These are phyloP conservation scores for Pygoscelis adeliae DNA, from an alignment of 2,113 vertebrate species.

Conservation along the genomic window DNA sequence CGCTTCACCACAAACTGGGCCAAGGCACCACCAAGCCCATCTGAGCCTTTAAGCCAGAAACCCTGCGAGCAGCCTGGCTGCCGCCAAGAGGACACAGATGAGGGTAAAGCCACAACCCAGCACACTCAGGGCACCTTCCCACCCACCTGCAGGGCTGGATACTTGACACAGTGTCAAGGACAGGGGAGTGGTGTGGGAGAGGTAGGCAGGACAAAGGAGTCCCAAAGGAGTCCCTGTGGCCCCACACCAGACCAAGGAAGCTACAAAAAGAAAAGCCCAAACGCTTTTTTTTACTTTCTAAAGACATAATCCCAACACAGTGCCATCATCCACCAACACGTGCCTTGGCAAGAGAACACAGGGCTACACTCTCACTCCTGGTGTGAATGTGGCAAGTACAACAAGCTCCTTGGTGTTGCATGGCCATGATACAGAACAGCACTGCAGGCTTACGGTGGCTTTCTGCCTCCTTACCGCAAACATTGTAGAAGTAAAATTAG, in stretches of 20 bases:
- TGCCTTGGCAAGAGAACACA: background rate
- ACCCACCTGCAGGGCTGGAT: background rate
- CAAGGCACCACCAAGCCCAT: background rate
- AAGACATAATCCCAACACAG: background rate
- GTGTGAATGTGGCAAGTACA: background rate
- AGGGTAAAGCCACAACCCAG: background rate
- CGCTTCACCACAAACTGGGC: background rate
- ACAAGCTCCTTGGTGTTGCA: background rate
- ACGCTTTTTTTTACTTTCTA: background rate
- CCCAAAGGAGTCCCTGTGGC: background rate
- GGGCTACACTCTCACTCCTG: background rate
- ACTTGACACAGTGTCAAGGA: background rate
- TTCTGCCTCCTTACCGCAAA: background rate
- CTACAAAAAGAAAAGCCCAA: background rate
- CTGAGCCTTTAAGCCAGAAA: background rate
- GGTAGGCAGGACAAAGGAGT: background rate
- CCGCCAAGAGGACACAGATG: background rate
- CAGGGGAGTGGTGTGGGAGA: background rate
- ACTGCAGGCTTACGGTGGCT: background rate
- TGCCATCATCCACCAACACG: background rate
- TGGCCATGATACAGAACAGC: background rate
- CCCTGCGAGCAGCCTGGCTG: background rate
- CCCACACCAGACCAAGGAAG: background rate
- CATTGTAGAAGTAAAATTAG: background rate
- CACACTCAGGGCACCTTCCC: background rate